Evolutionary conservation across 1,140 invertebrate species (phyloP).

Genomic region (Sycobia sp.): DNA sequence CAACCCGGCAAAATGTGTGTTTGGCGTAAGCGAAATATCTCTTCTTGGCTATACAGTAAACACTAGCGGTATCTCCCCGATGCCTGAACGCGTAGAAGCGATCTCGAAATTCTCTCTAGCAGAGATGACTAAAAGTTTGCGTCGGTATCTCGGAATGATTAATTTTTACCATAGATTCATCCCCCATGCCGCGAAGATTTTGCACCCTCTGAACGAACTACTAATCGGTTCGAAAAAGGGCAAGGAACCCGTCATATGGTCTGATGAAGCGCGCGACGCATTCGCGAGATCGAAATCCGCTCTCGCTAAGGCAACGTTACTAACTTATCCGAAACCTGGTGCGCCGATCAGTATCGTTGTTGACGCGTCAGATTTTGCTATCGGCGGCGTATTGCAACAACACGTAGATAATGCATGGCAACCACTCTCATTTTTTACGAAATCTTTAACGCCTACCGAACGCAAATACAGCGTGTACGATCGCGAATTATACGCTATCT

Average conservation of each 20-base stretch:
- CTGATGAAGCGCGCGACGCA: constrained; percentile 22
- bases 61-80: constrained; percentile 19
- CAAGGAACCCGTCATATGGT: constrained; percentile 12
- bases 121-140: constrained; percentile 34
- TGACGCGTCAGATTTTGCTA: constrained; percentile 40
- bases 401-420: constrained; percentile 33
- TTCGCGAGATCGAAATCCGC: constrained; percentile 44
- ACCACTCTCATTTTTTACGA: constrained; percentile 55
- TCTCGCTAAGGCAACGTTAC: constrained; percentile 32
- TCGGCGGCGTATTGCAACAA: constrained; percentile 40
- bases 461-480: constrained; percentile 49
- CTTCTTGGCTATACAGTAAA: constrained; percentile 44
- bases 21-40: constrained; percentile 31
- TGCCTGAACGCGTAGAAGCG: constrained; percentile 26
- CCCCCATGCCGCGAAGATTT: background rate
- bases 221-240: background rate
- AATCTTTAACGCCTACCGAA: constrained; percentile 44
- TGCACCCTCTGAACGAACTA: background rate
- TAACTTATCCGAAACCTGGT: constrained; percentile 33
- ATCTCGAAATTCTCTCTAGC: constrained; percentile 35
- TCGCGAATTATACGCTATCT: constrained; percentile 52
- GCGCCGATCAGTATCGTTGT: constrained; percentile 17
- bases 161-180: background rate
- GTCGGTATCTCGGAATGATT: constrained; percentile 47
- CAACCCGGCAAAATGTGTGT: background rate